Conservation (phyloP, 1,140 invertebrate genomes). For the Drosophila pallidifrons region DNA sequence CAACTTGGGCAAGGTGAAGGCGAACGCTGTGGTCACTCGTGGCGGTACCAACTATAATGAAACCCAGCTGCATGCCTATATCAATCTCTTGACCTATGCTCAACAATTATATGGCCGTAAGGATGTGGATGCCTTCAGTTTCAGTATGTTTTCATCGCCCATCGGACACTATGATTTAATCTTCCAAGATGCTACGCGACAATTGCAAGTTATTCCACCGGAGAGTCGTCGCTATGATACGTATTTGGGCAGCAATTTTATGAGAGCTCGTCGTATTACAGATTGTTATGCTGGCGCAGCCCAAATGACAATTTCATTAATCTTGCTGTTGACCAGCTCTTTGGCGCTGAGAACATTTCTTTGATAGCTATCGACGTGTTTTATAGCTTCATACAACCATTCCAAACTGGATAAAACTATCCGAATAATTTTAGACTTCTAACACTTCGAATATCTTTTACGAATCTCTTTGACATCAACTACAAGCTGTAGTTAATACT, state of each 20-base stretch:
- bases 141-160: conserved; percentile 94
- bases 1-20: conserved; percentile 95
- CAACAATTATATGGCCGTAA: conserved; percentile 96
- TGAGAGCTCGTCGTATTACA: conserved; percentile 91
- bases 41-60: conserved; percentile 91
- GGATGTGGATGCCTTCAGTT: conserved; percentile 93
- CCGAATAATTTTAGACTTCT: conserved; percentile 21
- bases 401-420: conserved; percentile 18
- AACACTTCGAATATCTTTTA: conserved; percentile 27
- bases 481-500: conserved; percentile 15
- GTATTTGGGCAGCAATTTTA: conserved; percentile 91
- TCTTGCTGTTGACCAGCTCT: conserved; percentile 45
- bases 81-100: conserved; percentile 95
- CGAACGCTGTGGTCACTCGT: conserved; percentile 96
- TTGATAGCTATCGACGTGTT: conserved; percentile 26
- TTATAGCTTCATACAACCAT: conserved; percentile 6
- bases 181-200: conserved; percentile 96
- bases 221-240: conserved; percentile 87
- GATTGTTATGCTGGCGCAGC: conserved; percentile 89
- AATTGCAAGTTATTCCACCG: conserved; percentile 89
- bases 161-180: conserved; percentile 94
- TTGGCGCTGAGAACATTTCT: conserved; percentile 49
- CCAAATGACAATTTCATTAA: conserved; percentile 55
- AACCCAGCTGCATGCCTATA: conserved; percentile 92
- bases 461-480: conserved; percentile 23